Base-by-base conservation (phyloP, 2,797 vertebrate species). In the Myiotriccus ornatus region DNA sequence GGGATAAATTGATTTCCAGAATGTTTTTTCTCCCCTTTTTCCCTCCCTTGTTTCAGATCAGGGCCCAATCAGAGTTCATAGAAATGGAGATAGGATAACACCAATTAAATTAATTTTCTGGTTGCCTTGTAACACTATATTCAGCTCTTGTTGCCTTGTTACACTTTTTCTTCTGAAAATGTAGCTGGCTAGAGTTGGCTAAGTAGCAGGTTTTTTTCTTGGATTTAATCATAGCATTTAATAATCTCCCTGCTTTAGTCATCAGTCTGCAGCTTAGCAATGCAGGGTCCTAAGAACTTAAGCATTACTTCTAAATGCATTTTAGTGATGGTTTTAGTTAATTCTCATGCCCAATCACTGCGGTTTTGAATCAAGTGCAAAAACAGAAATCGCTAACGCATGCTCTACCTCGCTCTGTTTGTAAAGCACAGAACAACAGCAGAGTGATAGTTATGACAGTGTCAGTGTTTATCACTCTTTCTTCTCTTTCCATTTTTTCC, bases 231-330 rank as follows among this genome's bases (percentile, higher is more conserved):
- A 32, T 3, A 69, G 52, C 9, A 1, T 87, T 95, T 94, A 91
- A 95, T 92, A 83, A 94, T 92, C 79, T 91, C 32, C 22, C 34
- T 1, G 7, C 62, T 85, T 94, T 69, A 81, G 82, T 91, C 59
- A 84, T 89, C 69, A 78, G 76, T 65, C 82, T 87, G 47, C 69
- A 93, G 87, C 28, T 84, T 86, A 88, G 65, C 75, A 41, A 13
- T 86, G 44, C 65, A 70, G 77, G 75, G 78, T 92, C 75, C 71
- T 80, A 87, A 92, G 60, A 87, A 75, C 24, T 44, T 69, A 85
- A 91, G 63, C 43, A n/a, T 84, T 79, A 69, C 30, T 93, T 91
- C 21, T 76, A 88, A 92, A 35, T 44, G 44, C 55, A 52, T 80
- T 79, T 73, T 71, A 84, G 47, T 76, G 88, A 70, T 60, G 27